These are phyloP conservation scores for Channa maculata DNA, from an alignment of 2,113 vertebrate genomes.

Conservation along the genomic window DNA sequence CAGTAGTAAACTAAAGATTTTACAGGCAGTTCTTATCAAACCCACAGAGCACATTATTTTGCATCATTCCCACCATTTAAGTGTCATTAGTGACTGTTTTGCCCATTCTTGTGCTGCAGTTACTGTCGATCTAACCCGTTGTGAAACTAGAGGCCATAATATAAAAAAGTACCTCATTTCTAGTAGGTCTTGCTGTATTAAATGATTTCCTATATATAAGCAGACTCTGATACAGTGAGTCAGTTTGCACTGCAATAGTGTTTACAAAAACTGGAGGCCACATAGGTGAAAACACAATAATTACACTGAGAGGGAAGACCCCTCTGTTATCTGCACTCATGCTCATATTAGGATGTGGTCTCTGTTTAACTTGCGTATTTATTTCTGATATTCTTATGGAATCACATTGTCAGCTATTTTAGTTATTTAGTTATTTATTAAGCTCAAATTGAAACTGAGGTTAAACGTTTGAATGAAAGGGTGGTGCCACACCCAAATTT, in stretches of 20 bases:
- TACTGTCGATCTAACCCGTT: not conserved
- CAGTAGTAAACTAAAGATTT: no score
- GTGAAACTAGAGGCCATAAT: not conserved
- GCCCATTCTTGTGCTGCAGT: no score
- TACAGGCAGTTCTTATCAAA: no score
- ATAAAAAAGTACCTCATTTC: not conserved
- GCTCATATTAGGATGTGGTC: constrained; percentile 51
- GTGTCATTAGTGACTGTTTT: no score
- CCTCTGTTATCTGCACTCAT: not conserved
- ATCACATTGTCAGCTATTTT: no score
- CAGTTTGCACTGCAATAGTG: constrained; percentile 30
- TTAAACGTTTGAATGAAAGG: no score
- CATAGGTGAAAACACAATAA: constrained; percentile 54
- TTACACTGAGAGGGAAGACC: constrained; percentile 34
- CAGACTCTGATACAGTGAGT: not conserved
- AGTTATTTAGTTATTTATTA: constrained; percentile 22
- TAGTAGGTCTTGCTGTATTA: not conserved
- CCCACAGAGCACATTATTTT: no score
- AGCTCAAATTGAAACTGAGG: not conserved
- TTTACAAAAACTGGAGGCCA: constrained; percentile 67
- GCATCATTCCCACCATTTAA: no score
- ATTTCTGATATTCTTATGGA: constrained; percentile 26
- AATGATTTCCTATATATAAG: not conserved
- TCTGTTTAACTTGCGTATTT: constrained; percentile 47
- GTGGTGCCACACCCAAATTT: no score